These are phyloP conservation scores for Ciconia maguari DNA, from an alignment of 2,113 vertebrate genomes.

Conservation along the genomic window DNA sequence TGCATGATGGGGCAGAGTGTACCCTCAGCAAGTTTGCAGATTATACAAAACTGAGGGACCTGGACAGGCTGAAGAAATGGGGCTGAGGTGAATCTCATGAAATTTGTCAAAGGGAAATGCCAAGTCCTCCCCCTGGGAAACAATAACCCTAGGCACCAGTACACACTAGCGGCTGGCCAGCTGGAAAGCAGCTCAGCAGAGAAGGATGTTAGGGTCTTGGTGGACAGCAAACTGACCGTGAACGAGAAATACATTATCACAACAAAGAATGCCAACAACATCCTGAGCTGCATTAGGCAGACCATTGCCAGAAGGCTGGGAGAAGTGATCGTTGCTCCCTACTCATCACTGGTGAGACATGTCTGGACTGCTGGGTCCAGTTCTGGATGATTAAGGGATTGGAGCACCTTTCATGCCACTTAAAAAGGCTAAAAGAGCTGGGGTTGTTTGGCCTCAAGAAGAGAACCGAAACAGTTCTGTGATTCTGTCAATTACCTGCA, in stretches of 20 bases:
- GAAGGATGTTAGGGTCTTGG: neutral
- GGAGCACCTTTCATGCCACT: neutral
- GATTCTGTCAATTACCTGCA: neutral
- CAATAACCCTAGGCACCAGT: neutral
- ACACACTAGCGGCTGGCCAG: rapidly evolving
- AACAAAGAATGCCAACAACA: neutral
- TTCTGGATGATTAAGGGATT: neutral
- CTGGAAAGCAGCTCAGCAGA: neutral
- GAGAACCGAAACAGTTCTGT: neutral
- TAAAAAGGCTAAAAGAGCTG: neutral
- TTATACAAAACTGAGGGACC: neutral
- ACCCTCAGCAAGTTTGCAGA: neutral
- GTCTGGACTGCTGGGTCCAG: neutral
- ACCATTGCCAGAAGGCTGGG: neutral
- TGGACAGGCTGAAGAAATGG: neutral
- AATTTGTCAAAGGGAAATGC: neutral
- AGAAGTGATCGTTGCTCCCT: neutral
- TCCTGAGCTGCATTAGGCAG: neutral
- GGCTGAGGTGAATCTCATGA: neutral
- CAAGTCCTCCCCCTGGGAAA: neutral
- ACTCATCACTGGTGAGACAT: neutral
- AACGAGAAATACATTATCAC: neutral
- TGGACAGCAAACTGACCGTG: neutral
- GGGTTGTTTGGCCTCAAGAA: neutral
- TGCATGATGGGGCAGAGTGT: neutral